Conservation (phyloP, 2,113 vertebrate species). For the Lota lota region DNA sequence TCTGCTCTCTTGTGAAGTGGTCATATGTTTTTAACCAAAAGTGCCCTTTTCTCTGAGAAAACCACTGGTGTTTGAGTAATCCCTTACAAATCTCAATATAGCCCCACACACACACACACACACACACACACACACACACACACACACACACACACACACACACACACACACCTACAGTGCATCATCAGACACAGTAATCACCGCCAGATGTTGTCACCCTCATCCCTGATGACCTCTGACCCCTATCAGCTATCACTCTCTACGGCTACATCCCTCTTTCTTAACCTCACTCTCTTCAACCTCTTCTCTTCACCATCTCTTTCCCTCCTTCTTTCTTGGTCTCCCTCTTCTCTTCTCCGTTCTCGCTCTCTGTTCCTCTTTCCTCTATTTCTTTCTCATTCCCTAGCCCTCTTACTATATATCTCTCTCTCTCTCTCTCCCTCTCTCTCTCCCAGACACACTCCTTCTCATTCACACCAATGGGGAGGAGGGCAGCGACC, state of each 20-base stretch:
- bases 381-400: constrained; percentile 1
- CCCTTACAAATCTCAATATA: no score
- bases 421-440: background rate
- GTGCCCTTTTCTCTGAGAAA: no score
- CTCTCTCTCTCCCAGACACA: constrained; percentile 13
- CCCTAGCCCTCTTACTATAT: background rate
- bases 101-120: background rate
- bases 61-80: no score
- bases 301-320: background rate
- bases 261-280: background rate
- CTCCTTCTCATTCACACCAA: background rate
- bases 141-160: background rate
- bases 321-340: background rate
- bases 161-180: constrained; percentile 4
- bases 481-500: no score
- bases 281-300: background rate
- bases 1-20: no score
- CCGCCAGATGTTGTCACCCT: constrained; percentile 54
- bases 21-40: no score
- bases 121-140: constrained; percentile 2
- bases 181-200: constrained; percentile 46
- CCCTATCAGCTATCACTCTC: background rate
- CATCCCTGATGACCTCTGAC: constrained; percentile 57
- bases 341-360: background rate
- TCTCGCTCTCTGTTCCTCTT: background rate